Percentiles rank a stretch among this genome's conserved stretches.
phyloP scores from a whole-genome alignment of 2,888 invertebrate genomes.

The Rotaria magnacalcarata region DNA sequence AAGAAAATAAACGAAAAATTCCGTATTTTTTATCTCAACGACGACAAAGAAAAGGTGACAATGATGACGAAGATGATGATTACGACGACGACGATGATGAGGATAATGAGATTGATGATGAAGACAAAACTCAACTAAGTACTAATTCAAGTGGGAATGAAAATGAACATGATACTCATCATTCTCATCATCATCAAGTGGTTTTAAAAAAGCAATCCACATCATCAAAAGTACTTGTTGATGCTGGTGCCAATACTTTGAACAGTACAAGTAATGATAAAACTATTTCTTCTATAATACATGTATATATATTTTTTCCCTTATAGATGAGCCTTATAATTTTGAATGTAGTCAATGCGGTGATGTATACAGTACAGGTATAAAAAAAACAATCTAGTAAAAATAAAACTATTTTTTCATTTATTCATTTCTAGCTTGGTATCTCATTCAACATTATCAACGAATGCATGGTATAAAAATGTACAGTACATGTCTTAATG shows the following conservation, averaged over 20 bases:
- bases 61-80: slow-evolving; percentile 35
- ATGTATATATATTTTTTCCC: background rate
- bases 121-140: background rate
- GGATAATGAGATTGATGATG: background rate
- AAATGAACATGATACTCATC: slow-evolving; percentile 25
- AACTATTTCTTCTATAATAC: background rate
- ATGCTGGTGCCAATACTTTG: slow-evolving; percentile 22
- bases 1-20: slow-evolving; percentile 34
- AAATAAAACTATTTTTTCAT: background rate
- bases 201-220: background rate
- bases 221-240: background rate
- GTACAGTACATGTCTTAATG: slow-evolving; percentile 26
- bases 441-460: slow-evolving; percentile 37
- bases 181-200: background rate
- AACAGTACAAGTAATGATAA: background rate
- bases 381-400: background rate
- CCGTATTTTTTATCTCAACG: slow-evolving; percentile 35
- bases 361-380: slow-evolving; percentile 34
- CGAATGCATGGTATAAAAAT: slow-evolving; percentile 9
- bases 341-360: slow-evolving; percentile 36
- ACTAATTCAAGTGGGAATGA: slow-evolving; percentile 33
- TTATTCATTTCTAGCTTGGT: background rate
- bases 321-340: slow-evolving; percentile 19
- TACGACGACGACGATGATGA: slow-evolving; percentile 10
- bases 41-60: background rate